These are phyloP conservation scores for Anas capensis DNA, from an alignment of 2,797 vertebrate species.

Conservation along the genomic window DNA sequence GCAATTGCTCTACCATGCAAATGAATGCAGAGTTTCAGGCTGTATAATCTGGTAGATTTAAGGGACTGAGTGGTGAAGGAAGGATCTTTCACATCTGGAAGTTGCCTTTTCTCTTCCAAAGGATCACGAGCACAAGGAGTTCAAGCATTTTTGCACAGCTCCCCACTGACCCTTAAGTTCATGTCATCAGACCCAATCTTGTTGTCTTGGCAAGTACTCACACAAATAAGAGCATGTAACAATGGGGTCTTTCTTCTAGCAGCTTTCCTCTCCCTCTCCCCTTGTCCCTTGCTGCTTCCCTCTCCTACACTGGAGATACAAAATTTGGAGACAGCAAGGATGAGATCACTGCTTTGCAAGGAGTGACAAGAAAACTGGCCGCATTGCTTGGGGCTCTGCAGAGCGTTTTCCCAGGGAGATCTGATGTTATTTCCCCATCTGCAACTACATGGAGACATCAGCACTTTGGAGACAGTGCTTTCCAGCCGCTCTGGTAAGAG, in stretches of 20 bases:
- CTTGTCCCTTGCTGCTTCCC: constrained; percentile 60
- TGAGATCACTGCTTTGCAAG: constrained; percentile 74
- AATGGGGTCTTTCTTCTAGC: constrained; percentile 73
- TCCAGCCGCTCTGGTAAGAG: constrained; percentile 60
- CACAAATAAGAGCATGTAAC: constrained; percentile 67
- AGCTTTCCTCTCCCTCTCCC: constrained; percentile 23
- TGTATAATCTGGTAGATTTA: neutral
- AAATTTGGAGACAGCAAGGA: constrained; percentile 66
- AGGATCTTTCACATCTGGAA: constrained; percentile 70
- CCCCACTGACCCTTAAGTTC: constrained; percentile 41
- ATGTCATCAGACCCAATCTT: constrained; percentile 58
- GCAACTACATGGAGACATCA: constrained; percentile 60
- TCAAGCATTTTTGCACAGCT: constrained; percentile 59
- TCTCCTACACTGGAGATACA: constrained; percentile 67
- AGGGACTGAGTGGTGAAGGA: constrained; percentile 32
- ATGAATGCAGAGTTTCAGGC: neutral
- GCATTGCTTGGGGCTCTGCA: neutral
- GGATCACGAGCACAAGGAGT: constrained; percentile 26
- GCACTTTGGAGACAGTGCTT: constrained; percentile 41
- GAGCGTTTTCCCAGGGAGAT: constrained; percentile 44
- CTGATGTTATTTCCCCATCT: constrained; percentile 60
- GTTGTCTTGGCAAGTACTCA: constrained; percentile 69
- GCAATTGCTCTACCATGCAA: neutral
- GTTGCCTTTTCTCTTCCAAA: constrained; percentile 53
- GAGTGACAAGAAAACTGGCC: constrained; percentile 63